Conservation (phyloP, 2,888 invertebrate genomes). For the Netelia fuscicornis region DNA sequence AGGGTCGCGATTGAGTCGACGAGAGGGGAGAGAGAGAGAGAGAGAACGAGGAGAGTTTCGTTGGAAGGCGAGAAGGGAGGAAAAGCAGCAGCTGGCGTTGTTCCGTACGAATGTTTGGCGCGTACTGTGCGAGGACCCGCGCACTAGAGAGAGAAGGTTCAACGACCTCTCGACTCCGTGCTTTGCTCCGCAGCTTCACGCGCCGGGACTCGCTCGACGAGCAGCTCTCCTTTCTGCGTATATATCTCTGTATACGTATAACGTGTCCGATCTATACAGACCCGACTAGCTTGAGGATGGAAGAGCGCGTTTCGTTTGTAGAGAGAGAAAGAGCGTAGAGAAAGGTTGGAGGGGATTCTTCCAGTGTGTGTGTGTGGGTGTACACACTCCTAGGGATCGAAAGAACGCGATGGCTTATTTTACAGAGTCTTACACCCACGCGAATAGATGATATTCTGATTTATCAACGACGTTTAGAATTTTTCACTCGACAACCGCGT, state of each 20-base stretch:
- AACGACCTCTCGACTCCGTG: slow-evolving; percentile 76
- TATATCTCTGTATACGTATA: slow-evolving; percentile 35
- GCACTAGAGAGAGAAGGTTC: slow-evolving; percentile 67
- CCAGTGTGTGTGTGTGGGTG: not conserved
- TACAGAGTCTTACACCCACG: not conserved
- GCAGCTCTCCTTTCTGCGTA: not conserved
- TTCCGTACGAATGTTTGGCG: slow-evolving; percentile 70
- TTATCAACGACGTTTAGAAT: not conserved
- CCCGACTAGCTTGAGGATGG: slow-evolving; percentile 36
- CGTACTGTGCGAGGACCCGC: slow-evolving; percentile 50
- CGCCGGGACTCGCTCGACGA: slow-evolving; percentile 55
- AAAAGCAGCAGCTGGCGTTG: slow-evolving; percentile 68
- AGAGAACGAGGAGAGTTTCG: not conserved
- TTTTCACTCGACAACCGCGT: not conserved
- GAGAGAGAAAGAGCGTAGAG: not conserved
- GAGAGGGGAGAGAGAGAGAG: slow-evolving; percentile 38
- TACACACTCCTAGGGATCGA: not conserved
- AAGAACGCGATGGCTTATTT: slow-evolving; percentile 13
- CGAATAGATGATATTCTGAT: not conserved
- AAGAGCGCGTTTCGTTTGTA: slow-evolving; percentile 50
- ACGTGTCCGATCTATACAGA: slow-evolving; percentile 65
- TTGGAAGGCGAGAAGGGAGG: slow-evolving; percentile 26
- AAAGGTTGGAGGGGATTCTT: too few species aligned
- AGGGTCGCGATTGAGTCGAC: slow-evolving; percentile 46
- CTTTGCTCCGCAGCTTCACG: slow-evolving; percentile 76